phyloP scores from a whole-genome alignment of 2,113 vertebrate species.

The Epinephelus lanceolatus region DNA sequence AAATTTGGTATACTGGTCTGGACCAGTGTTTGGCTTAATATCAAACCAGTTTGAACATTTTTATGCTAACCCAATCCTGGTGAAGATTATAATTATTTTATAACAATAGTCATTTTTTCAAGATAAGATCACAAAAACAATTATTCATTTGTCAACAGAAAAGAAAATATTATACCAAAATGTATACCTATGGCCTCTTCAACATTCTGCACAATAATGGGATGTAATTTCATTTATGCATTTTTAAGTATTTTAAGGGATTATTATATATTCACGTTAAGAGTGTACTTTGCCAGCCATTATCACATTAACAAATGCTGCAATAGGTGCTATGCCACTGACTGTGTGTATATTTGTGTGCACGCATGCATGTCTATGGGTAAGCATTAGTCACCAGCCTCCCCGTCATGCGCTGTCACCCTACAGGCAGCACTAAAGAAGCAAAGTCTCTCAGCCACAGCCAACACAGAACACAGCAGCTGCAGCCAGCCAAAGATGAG shows the following conservation, averaged over 20 bases:
- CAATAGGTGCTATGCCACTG: conserved; percentile 22
- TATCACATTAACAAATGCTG: conserved; percentile 13
- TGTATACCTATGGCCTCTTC: not conserved
- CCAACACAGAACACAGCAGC: conserved; percentile 74
- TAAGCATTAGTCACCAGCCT: conserved; percentile 68
- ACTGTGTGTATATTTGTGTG: conserved; percentile 12
- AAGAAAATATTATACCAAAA: not conserved
- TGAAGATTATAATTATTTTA: not conserved
- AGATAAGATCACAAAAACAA: not conserved
- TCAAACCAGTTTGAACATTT: no score
- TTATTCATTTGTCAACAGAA: not conserved
- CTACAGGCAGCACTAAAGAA: conserved; percentile 59
- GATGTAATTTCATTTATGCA: not conserved
- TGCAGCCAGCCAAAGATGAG: conserved; percentile 66
- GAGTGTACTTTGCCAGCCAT: conserved; percentile 53
- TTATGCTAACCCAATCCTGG: no score
- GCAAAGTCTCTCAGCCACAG: conserved; percentile 70
- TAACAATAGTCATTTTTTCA: not conserved
- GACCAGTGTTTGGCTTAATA: no score
- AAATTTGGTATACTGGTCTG: no score
- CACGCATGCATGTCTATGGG: conserved; percentile 59
- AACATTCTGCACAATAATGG: conserved; percentile 18
- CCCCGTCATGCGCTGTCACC: conserved; percentile 55
- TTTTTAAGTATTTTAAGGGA: not conserved
- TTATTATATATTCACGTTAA: conserved; percentile 14